Evolutionary conservation across 2,113 vertebrate species (phyloP).

Genomic region (Uria aalge): DNA sequence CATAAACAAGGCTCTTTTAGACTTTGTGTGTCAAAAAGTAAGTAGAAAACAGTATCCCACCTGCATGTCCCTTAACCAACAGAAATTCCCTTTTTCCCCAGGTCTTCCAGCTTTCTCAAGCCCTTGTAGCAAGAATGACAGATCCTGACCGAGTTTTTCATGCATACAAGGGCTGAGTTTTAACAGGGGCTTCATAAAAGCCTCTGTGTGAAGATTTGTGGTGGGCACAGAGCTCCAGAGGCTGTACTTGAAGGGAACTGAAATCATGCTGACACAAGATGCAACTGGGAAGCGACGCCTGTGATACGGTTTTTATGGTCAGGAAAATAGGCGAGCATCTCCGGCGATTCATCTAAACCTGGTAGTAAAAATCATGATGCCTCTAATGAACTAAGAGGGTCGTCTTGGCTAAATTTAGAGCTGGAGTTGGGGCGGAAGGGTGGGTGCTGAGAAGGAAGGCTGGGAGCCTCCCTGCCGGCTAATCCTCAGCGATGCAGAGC

Average conservation of each 20-base stretch:
- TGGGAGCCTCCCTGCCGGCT: background rate
- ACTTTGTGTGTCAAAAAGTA: background rate
- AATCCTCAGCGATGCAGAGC: constrained; percentile 15
- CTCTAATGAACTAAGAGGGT: background rate
- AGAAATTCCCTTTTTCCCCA: background rate
- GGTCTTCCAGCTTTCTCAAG: background rate
- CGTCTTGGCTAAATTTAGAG: background rate
- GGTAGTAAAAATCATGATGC: background rate
- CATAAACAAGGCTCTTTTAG: background rate
- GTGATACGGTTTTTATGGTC: background rate
- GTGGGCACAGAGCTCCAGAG: background rate
- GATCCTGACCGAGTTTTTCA: background rate
- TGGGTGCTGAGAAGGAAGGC: background rate
- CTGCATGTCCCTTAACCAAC: background rate
- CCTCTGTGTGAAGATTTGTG: accelerated
- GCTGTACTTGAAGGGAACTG: background rate
- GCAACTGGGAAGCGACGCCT: background rate
- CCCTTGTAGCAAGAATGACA: background rate
- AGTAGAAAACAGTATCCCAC: background rate
- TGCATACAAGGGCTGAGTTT: background rate
- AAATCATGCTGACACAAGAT: background rate
- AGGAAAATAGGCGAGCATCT: background rate
- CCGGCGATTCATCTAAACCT: background rate
- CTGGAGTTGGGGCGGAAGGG: background rate
- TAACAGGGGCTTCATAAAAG: background rate